phyloP scores from a whole-genome alignment of 2,888 invertebrate species.

The Chalcis sispes region DNA sequence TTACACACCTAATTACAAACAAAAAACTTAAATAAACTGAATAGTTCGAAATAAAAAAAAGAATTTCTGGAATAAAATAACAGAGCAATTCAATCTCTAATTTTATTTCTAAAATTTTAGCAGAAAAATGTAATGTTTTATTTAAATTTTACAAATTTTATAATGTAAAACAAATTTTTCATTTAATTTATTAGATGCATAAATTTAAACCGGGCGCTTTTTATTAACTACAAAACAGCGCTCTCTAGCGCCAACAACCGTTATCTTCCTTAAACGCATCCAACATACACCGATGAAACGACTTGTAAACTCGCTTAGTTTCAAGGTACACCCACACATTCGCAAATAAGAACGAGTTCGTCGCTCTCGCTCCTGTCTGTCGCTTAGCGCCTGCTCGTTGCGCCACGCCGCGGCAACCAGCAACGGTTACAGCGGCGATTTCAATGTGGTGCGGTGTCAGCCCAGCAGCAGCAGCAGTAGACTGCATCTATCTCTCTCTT shows the following conservation, averaged over 20 bases:
- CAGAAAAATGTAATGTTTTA: no score
- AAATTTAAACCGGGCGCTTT: background rate
- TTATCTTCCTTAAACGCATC: background rate
- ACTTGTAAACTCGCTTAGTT: no score
- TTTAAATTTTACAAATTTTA: no score
- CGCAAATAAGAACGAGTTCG: conserved; percentile 31
- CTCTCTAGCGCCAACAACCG: conserved; percentile 11
- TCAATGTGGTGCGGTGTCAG: background rate
- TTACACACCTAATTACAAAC: no score
- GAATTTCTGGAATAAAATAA: no score
- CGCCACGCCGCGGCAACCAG: conserved; percentile 24
- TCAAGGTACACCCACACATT: background rate
- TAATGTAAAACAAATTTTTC: no score
- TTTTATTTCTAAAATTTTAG: no score
- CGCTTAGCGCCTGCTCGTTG: conserved; percentile 12
- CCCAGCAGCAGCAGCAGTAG: conserved; percentile 8
- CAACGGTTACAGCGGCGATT: background rate
- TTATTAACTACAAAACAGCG: background rate
- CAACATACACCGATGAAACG: background rate
- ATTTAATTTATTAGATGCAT: no score
- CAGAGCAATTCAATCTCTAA: no score
- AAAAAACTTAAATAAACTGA: no score
- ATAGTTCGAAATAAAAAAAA: no score
- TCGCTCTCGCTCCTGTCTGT: conserved; percentile 30
- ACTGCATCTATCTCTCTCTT: no score